A percentile compares a stretch with the other conserved stretches of the same genome.
Conservation (phyloP, 1,140 invertebrate genomes). For the Streblospio benedicti region DNA sequence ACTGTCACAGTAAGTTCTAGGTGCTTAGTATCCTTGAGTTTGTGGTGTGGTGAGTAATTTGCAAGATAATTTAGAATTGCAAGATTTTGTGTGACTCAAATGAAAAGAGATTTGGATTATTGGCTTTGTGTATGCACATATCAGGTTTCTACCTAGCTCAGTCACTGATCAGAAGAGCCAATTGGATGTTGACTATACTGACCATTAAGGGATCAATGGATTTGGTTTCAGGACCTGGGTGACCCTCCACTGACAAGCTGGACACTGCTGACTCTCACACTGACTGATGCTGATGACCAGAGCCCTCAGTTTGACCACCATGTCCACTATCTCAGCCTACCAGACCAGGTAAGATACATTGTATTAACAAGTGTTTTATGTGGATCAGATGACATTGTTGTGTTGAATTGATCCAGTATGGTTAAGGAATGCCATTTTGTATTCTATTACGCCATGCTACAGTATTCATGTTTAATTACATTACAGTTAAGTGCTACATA, state of each 20-base stretch:
- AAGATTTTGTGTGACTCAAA: no score
- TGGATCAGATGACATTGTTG: neutral
- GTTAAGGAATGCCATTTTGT: no score
- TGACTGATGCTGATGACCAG: slow-evolving; percentile 7
- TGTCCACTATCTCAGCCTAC: neutral
- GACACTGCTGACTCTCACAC: neutral
- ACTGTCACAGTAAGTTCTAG: slow-evolving; percentile 4
- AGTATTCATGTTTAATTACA: neutral
- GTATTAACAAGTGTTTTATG: neutral
- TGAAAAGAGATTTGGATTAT: no score
- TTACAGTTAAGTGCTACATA: neutral
- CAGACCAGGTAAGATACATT: slow-evolving; percentile 3
- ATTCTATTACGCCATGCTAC: neutral
- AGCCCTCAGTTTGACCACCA: slow-evolving; percentile 7
- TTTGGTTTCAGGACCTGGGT: slow-evolving; percentile 7
- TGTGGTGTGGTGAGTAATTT: no score
- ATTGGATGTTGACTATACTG: no score
- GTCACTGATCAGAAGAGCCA: no score
- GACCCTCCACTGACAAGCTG: slow-evolving; percentile 1
- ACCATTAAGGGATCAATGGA: no score
- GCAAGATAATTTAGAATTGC: no score
- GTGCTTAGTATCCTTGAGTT: no score
- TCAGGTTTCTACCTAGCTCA: no score
- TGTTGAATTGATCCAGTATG: no score
- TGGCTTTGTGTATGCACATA: no score